Conservation (phyloP, 2,113 vertebrate genomes). For the Actinemys pallida region DNA sequence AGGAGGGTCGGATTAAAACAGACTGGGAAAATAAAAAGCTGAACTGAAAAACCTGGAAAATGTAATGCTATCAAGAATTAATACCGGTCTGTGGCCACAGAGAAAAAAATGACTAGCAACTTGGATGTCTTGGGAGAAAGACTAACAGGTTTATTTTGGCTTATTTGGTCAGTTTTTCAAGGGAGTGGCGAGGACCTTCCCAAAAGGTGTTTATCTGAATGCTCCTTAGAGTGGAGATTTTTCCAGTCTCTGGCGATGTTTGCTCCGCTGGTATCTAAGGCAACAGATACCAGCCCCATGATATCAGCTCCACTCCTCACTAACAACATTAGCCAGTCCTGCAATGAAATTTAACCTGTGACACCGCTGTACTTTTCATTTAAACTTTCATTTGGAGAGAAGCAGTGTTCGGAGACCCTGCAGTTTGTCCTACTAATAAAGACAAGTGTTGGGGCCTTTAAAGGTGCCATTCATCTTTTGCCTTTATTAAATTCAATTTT, state of each 20-base stretch:
- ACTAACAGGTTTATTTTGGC: neutral
- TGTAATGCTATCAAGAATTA: constrained; percentile 34
- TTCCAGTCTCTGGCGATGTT: constrained; percentile 71
- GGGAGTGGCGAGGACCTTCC: constrained; percentile 47
- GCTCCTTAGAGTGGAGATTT: constrained; percentile 41
- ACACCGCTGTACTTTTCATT: constrained; percentile 88
- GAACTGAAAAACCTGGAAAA: constrained; percentile 9
- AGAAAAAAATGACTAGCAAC: neutral
- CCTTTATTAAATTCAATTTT: constrained; percentile 90
- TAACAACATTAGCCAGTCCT: constrained; percentile 81
- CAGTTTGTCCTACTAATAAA: constrained; percentile 88
- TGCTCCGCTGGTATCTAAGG: constrained; percentile 78
- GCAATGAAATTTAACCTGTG: constrained; percentile 87
- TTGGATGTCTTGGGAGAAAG: neutral
- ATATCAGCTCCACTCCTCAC: constrained; percentile 78
- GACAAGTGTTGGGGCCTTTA: constrained; percentile 90
- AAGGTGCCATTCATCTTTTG: constrained; percentile 88
- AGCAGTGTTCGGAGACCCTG: constrained; percentile 83
- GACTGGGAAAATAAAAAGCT: constrained; percentile 19
- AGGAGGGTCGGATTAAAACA: constrained; percentile 43
- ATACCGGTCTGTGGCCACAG: constrained; percentile 2
- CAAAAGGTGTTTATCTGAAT: constrained; percentile 63
- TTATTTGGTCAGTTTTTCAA: constrained; percentile 54
- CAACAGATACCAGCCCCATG: constrained; percentile 82
- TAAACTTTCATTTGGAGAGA: constrained; percentile 87